Conservation (phyloP, 2,113 vertebrate species). For the Raphicerus campestris region DNA sequence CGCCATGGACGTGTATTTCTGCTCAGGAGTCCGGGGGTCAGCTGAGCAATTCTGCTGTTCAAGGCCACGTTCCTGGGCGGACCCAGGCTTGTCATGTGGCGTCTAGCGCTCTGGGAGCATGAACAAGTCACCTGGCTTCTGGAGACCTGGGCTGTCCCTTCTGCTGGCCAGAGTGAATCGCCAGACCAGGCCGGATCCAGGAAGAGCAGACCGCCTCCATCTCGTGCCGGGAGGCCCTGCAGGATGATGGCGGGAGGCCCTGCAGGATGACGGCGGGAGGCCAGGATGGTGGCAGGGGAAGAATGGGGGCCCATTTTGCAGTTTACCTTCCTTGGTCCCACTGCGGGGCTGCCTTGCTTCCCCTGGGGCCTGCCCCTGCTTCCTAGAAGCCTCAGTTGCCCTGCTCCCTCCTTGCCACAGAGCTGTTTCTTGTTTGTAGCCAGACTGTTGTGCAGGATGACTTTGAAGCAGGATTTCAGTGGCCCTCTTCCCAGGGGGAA, state of each 20-base stretch:
- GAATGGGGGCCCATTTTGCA: not conserved
- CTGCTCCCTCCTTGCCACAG: not conserved
- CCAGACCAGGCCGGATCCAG: not conserved
- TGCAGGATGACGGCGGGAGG: not conserved
- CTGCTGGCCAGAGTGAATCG: not conserved
- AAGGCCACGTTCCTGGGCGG: rapidly evolving
- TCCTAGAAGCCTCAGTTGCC: not conserved
- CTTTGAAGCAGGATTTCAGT: not conserved
- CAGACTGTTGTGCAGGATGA: not conserved
- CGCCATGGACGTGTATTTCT: not conserved
- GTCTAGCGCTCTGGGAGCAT: not conserved
- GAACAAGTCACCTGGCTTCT: not conserved
- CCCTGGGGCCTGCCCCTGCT: not conserved
- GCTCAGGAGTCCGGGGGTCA: not conserved
- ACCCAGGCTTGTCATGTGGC: not conserved
- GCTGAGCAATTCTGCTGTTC: not conserved
- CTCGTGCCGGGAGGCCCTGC: not conserved
- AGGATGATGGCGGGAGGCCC: not conserved
- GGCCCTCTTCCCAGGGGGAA: not conserved
- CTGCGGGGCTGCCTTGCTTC: not conserved
- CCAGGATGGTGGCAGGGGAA: not conserved
- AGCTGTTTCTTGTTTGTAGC: not conserved
- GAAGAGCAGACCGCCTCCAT: rapidly evolving
- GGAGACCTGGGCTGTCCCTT: not conserved
- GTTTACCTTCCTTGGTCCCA: not conserved